Evolutionary conservation across 2,888 invertebrate genomes (phyloP).

Genomic region (Mimumesa dahlbomi): DNA sequence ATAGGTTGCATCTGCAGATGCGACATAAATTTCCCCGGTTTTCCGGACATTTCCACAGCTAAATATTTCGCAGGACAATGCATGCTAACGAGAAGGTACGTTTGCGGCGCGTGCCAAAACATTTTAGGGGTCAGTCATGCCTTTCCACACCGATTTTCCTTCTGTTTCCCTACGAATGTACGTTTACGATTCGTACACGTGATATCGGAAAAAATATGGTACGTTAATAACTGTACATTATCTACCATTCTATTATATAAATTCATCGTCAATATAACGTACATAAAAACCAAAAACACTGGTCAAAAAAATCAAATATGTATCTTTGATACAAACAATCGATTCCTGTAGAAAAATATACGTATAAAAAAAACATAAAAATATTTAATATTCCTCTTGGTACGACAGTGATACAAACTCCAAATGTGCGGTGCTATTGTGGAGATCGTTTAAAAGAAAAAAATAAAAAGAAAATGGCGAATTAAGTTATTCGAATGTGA

Average conservation of each 20-base stretch:
- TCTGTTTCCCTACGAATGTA: constrained; percentile 1
- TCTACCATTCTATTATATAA: neutral
- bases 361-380: too few species aligned
- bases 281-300: too few species aligned
- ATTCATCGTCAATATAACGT: neutral
- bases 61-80: constrained; percentile 60
- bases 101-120: constrained; percentile 63
- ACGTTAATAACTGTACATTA: too few species aligned
- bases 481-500: neutral
- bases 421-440: too few species aligned
- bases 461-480: too few species aligned
- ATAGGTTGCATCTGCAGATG: constrained; percentile 24
- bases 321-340: too few species aligned
- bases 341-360: too few species aligned
- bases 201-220: constrained; percentile 28
- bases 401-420: too few species aligned
- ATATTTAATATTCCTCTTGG: too few species aligned
- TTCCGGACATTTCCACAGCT: constrained; percentile 9
- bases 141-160: neutral
- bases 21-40: constrained; percentile 37
- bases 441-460: too few species aligned
- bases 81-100: constrained; percentile 65
- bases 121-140: constrained; percentile 40
- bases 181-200: constrained; percentile 25
- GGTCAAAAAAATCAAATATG: too few species aligned